Conservation (phyloP, 1,140 invertebrate genomes). For the Diprion similis region DNA sequence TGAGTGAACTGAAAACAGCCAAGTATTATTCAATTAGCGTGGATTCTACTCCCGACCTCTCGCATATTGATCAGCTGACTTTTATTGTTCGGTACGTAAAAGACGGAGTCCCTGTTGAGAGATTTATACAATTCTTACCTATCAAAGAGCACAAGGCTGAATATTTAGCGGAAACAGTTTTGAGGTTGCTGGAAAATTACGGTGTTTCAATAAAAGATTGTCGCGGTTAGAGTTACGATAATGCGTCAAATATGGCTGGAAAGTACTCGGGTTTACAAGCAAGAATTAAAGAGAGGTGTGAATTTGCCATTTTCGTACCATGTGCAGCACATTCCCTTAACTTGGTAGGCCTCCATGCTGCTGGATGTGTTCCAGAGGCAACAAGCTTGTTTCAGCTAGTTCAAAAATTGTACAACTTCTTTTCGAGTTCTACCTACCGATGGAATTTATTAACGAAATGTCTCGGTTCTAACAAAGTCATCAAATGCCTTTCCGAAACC, state of each 20-base stretch:
- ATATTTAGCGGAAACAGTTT: conserved; percentile 35
- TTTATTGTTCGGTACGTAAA: conserved; percentile 36
- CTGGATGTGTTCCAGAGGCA: conserved; percentile 11
- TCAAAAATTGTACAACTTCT: conserved; percentile 30
- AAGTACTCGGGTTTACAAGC: conserved; percentile 40
- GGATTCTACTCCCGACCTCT: conserved; percentile 53
- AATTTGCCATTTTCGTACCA: conserved; percentile 34
- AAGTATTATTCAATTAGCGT: no score
- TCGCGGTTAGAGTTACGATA: conserved; percentile 45
- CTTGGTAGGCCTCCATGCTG: conserved; percentile 31
- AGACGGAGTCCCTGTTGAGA: conserved; percentile 30
- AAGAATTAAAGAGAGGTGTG: conserved; percentile 30
- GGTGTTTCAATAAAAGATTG: conserved; percentile 46
- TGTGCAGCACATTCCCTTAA: conserved; percentile 40
- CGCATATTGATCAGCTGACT: conserved; percentile 30
- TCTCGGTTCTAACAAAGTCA: conserved; percentile 17
- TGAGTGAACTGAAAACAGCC: no score
- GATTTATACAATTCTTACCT: conserved; percentile 28
- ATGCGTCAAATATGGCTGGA: conserved; percentile 47
- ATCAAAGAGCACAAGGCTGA: conserved; percentile 31
- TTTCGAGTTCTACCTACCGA: conserved; percentile 29
- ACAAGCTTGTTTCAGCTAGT: not conserved
- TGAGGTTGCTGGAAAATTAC: conserved; percentile 37
- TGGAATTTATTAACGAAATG: conserved; percentile 17
- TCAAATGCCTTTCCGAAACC: conserved; percentile 20